phyloP scores from a whole-genome alignment of 2,888 invertebrate genomes.

The Encarsia formosa region DNA sequence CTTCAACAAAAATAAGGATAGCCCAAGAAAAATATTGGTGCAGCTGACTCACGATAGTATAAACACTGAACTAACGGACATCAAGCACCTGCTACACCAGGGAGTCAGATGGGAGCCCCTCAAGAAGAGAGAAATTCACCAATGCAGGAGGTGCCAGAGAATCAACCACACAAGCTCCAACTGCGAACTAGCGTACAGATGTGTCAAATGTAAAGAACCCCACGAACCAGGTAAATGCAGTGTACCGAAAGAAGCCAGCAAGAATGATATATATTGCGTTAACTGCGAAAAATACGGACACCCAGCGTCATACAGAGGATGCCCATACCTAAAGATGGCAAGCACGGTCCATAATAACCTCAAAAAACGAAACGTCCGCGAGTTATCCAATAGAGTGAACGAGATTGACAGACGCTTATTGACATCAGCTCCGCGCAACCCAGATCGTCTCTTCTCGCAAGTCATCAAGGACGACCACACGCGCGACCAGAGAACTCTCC shows the following conservation, averaged over 20 bases:
- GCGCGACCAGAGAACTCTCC: background rate
- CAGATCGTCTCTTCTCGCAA: background rate
- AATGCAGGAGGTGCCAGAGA: conserved; percentile 18
- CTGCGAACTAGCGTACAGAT: conserved; percentile 13
- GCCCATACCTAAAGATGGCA: too few species aligned
- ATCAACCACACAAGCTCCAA: conserved; percentile 6
- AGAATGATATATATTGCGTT: conserved; percentile 3
- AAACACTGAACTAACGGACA: conserved; percentile 5
- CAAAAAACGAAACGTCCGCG: background rate
- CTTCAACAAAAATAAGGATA: conserved; percentile 1
- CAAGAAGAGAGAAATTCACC: conserved; percentile 1
- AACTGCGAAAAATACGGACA: too few species aligned
- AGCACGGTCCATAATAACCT: background rate
- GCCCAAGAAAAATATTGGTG: conserved; percentile 21
- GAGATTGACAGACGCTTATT: background rate
- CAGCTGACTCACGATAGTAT: conserved; percentile 18
- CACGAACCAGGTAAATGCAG: conserved; percentile 18
- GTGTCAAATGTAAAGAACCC: conserved; percentile 19
- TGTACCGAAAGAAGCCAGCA: background rate
- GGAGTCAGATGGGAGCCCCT: conserved; percentile 16
- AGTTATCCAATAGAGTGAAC: background rate
- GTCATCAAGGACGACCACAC: background rate
- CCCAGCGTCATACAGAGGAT: conserved; percentile 12
- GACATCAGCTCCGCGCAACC: background rate
- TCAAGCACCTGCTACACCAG: conserved; percentile 21